These are phyloP conservation scores for Lepisosteus oculatus DNA, from an alignment of 2,113 vertebrate species.

Conservation along the genomic window DNA sequence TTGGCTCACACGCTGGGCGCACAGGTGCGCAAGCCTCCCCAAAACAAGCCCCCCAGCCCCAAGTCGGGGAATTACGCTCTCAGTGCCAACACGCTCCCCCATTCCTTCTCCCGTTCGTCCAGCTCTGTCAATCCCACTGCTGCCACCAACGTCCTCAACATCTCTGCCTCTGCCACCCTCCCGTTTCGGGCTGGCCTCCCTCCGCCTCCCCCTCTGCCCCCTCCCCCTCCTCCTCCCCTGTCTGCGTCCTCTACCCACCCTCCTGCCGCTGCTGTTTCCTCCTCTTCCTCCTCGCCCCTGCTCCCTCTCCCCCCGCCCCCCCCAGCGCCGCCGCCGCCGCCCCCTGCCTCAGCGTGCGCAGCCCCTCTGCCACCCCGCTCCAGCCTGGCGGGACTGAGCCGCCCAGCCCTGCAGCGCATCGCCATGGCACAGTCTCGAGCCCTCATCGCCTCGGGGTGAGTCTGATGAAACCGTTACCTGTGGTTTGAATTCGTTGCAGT, in stretches of 20 bases:
- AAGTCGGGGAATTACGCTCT: slow-evolving; percentile 34
- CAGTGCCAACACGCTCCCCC: too few species aligned
- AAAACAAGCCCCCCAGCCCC: slow-evolving; percentile 41
- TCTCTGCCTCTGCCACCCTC: slow-evolving; percentile 18
- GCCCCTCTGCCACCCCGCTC: slow-evolving; percentile 64
- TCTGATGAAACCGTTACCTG: neutral
- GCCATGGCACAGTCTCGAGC: slow-evolving; percentile 90
- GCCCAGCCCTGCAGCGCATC: slow-evolving; percentile 80
- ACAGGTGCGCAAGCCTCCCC: too few species aligned
- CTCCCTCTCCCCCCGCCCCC: too few species aligned
- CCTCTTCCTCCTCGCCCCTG: slow-evolving; percentile 11
- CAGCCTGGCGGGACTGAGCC: slow-evolving; percentile 76
- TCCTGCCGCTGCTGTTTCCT: slow-evolving; percentile 26
- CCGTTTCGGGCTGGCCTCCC: slow-evolving; percentile 19
- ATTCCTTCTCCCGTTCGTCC: slow-evolving; percentile 35
- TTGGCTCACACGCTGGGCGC: too few species aligned
- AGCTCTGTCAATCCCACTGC: slow-evolving; percentile 39
- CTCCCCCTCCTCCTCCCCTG: slow-evolving; percentile 38
- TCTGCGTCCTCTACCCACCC: too few species aligned
- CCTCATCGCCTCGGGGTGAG: slow-evolving; percentile 91
- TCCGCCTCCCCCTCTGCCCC: slow-evolving; percentile 49
- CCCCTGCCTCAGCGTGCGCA: slow-evolving; percentile 32
- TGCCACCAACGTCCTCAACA: slow-evolving; percentile 37
- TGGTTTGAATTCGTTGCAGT: too few species aligned
- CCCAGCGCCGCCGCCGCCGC: neutral